Evolutionary conservation across 2,797 vertebrate genomes (phyloP).

Genomic region (Pangasius mekongensis): DNA sequence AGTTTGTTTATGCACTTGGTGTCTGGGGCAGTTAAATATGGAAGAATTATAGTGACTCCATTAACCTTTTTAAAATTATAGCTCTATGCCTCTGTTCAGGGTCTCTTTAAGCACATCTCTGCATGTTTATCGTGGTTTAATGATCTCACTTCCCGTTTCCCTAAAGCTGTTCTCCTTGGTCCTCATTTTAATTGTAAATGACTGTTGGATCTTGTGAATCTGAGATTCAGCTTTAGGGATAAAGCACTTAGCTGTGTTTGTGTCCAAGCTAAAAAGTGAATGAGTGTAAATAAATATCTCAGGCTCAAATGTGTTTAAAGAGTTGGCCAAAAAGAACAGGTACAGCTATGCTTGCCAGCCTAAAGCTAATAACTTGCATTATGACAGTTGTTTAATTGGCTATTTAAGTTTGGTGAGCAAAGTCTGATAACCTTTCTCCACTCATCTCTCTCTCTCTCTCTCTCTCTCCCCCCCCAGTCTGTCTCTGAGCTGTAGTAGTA

Average conservation of each 20-base stretch:
- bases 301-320: background rate
- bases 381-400: background rate
- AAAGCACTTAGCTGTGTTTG: background rate
- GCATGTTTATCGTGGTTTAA: background rate
- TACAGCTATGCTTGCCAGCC: background rate
- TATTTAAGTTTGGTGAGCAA: background rate
- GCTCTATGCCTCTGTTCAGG: background rate
- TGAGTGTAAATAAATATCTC: background rate
- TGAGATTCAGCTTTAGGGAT: background rate
- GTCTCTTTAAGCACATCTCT: no score
- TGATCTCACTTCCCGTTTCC: background rate
- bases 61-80: background rate
- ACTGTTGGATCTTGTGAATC: background rate
- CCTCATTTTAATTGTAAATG: background rate
- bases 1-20: no score
- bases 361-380: background rate
- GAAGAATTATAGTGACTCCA: background rate
- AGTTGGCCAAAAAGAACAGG: background rate
- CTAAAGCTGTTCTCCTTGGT: background rate
- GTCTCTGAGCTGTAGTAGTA: constrained; percentile 83
- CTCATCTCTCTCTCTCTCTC: background rate
- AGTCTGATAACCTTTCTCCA: no score
- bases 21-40: background rate
- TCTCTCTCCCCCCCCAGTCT: constrained; percentile 59
- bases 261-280: background rate